Percentiles rank a stretch among this genome's conserved stretches.
Conservation (phyloP, 2,113 vertebrate genomes). For the Crotalus horridus region DNA sequence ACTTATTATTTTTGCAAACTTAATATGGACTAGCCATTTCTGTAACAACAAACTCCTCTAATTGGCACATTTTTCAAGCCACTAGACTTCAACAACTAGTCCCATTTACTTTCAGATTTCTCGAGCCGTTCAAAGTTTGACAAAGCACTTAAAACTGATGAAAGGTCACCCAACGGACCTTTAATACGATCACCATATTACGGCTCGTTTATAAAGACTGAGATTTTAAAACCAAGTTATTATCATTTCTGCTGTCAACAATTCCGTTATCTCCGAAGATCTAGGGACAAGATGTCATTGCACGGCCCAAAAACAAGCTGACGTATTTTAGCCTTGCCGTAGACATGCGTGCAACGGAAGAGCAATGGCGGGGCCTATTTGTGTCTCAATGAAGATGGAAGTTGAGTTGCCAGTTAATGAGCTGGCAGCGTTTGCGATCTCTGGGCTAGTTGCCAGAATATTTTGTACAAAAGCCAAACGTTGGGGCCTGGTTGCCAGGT, state of each 20-base stretch:
- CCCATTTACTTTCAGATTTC: too few species aligned
- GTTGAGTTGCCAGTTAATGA: neutral
- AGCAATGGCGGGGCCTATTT: neutral
- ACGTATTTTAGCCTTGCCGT: neutral
- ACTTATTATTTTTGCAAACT: too few species aligned
- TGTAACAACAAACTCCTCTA: too few species aligned
- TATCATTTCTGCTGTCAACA: neutral
- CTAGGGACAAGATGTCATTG: neutral
- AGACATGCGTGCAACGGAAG: neutral
- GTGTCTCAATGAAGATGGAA: neutral
- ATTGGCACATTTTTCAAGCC: too few species aligned
- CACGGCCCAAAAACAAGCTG: neutral
- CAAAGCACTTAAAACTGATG: too few species aligned
- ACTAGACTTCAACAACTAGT: too few species aligned
- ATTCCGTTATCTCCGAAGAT: neutral
- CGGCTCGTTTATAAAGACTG: neutral
- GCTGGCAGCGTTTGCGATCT: neutral
- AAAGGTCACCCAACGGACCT: neutral
- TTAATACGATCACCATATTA: neutral
- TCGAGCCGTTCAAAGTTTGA: too few species aligned
- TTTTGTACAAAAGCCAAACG: neutral
- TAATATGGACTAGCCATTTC: too few species aligned
- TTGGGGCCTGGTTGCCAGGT: neutral
- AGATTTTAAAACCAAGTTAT: neutral
- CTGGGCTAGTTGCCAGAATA: neutral